A percentile compares a stretch with the other conserved stretches of the same genome.
Evolutionary conservation across 2,113 vertebrate genomes (phyloP).

Genomic region (chimpanzee (Pan troglodytes)): NHGRI_mPanTro3-v2.1_pri NC_072417.2:81470501-81471000

Average conservation of each 20-base stretch:
- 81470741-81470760: neutral
- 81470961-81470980: too few species aligned
- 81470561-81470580: too few species aligned
- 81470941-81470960: too few species aligned
- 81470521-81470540: too few species aligned
- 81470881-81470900: too few species aligned
- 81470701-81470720: neutral
- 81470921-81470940: too few species aligned
- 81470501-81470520: too few species aligned
- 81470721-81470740: neutral
- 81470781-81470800: neutral
- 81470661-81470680: neutral
- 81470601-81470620: neutral
- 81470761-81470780: neutral
- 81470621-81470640: neutral
- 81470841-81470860: neutral
- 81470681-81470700: neutral
- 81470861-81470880: neutral
- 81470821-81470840: neutral
- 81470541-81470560: too few species aligned
- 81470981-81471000: too few species aligned
- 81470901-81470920: too few species aligned
- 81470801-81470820: neutral
- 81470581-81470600: too few species aligned
- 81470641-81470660: neutral